A percentile compares a stretch with the other conserved stretches of the same genome.
These are phyloP conservation scores for Hypomesus transpacificus DNA, from an alignment of 2,113 vertebrate genomes.

Conservation along the genomic window DNA sequence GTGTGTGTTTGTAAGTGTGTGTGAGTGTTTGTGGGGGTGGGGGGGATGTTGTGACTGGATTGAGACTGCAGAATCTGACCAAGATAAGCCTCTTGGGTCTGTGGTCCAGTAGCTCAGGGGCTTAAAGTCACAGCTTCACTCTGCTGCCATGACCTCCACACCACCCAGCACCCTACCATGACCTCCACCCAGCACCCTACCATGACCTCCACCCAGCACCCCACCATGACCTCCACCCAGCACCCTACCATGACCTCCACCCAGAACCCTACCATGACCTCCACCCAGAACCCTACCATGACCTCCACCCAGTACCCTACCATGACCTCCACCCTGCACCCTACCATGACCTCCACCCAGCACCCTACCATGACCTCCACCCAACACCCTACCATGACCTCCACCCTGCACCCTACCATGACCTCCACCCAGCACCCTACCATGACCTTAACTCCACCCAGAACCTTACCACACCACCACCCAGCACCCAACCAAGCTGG, in stretches of 20 bases:
- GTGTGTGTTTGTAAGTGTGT: neutral
- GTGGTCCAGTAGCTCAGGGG: slow-evolving; percentile 44
- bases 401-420: neutral
- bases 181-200: no score
- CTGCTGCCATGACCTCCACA: neutral
- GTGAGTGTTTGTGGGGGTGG: neutral
- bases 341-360: neutral
- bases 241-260: neutral
- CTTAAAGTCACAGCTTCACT: slow-evolving; percentile 32
- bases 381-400: neutral
- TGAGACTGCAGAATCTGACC: slow-evolving; percentile 58
- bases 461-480: neutral
- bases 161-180: no score
- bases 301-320: neutral
- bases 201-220: no score
- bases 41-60: slow-evolving; percentile 40
- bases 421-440: no score
- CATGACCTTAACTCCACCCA: neutral
- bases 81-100: slow-evolving; percentile 66
- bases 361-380: no score
- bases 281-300: neutral
- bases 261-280: neutral
- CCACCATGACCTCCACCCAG: neutral
- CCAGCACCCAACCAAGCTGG: neutral
- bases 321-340: neutral